Evolutionary conservation across 2,888 invertebrate genomes (phyloP).

Genomic region (Diadegma fenestrale): DNA sequence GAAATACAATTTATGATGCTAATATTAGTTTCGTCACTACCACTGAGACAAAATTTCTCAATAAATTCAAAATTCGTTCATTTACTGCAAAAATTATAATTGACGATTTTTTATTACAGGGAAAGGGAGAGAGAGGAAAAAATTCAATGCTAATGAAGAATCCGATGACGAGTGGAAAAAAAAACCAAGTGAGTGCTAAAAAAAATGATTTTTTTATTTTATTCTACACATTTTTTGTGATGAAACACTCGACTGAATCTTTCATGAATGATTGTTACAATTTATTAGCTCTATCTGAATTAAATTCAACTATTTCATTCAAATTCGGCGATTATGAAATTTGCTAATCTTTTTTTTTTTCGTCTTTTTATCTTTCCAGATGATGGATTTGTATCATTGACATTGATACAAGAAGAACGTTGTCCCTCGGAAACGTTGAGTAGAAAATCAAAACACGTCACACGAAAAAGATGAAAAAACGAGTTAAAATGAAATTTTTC

Average conservation of each 20-base stretch:
- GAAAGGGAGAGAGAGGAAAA: neutral
- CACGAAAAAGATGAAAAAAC: neutral
- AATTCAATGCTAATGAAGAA: neutral
- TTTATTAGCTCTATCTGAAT: slow-evolving; percentile 82
- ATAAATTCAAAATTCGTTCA: neutral
- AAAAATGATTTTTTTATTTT: neutral
- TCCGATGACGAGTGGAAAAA: neutral
- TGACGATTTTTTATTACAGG: slow-evolving; percentile 34
- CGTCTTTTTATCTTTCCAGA: slow-evolving; percentile 7
- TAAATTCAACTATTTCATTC: neutral
- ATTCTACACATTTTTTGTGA: slow-evolving; percentile 53
- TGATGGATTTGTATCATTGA: neutral
- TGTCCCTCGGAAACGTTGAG: neutral
- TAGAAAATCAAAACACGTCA: neutral
- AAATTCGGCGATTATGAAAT: neutral
- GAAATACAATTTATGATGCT: slow-evolving; percentile 77
- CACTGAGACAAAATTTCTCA: slow-evolving; percentile 74
- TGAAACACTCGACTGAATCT: slow-evolving; percentile 74
- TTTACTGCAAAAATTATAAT: neutral
- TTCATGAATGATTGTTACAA: slow-evolving; percentile 75
- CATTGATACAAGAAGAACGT: neutral
- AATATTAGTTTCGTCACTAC: slow-evolving; percentile 81
- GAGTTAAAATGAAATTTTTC: neutral
- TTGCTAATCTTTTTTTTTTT: neutral
- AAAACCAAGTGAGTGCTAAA: neutral